Evolutionary conservation across 2,113 vertebrate genomes (phyloP).

Genomic region (Tetraodon nigroviridis): DNA sequence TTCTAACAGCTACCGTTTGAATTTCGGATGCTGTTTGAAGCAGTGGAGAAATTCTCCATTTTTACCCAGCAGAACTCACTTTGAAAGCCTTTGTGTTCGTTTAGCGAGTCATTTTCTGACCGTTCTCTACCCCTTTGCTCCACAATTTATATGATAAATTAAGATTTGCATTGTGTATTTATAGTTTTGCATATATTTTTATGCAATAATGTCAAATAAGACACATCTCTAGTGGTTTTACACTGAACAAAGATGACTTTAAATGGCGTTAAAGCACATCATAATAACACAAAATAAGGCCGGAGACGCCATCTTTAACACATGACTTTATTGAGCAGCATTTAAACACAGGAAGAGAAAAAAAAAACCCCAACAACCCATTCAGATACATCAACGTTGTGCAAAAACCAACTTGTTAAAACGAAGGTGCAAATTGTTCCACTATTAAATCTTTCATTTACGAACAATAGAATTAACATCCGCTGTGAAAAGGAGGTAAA

Average conservation of each 20-base stretch:
- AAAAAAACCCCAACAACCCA: not conserved
- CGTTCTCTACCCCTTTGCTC: too few species aligned
- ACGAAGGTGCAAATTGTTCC: not conserved
- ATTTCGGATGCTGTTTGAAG: too few species aligned
- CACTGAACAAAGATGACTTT: not conserved
- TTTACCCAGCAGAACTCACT: too few species aligned
- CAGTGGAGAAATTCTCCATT: too few species aligned
- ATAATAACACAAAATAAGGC: too few species aligned
- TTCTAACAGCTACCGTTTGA: too few species aligned
- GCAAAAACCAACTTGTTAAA: not conserved
- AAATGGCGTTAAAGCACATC: too few species aligned
- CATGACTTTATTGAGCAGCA: slow-evolving; percentile 10
- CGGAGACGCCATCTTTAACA: not conserved
- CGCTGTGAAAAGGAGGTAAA: not conserved
- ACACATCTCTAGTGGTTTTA: too few species aligned
- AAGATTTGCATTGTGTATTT: not conserved
- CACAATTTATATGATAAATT: not conserved
- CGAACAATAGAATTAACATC: not conserved
- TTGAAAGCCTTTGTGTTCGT: too few species aligned
- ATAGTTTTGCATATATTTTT: too few species aligned
- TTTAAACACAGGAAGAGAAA: not conserved
- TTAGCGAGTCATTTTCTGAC: too few species aligned
- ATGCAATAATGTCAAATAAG: too few species aligned
- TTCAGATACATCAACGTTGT: not conserved
- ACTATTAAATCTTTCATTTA: not conserved